Conservation (phyloP, 2,113 vertebrate genomes). For the Mesembrinibis cayennensis region DNA sequence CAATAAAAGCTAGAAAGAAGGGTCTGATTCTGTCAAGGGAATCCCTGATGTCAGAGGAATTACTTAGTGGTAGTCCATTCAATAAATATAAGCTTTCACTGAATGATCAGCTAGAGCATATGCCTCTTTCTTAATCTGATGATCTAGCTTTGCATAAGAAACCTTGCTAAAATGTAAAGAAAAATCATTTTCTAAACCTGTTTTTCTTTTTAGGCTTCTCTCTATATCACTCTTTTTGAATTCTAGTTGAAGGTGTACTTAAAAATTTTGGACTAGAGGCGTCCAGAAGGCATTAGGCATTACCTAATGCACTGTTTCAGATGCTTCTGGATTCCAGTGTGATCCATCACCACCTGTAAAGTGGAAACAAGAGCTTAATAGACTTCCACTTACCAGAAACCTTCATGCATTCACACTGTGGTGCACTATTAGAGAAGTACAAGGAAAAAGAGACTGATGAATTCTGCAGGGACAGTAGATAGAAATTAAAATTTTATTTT, state of each 20-base stretch:
- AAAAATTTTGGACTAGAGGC: neutral
- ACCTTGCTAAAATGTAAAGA: neutral
- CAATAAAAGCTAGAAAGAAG: neutral
- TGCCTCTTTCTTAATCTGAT: neutral
- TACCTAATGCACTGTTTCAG: neutral
- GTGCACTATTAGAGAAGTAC: neutral
- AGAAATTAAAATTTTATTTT: neutral
- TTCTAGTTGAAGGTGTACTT: neutral
- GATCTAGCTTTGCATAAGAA: neutral
- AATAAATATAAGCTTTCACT: neutral
- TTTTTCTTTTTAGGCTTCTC: neutral
- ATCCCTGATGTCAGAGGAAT: neutral
- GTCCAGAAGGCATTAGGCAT: no score
- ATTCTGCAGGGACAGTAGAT: neutral
- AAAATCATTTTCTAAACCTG: neutral
- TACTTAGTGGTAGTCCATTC: neutral
- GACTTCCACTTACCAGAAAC: neutral
- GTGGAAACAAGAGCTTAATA: neutral
- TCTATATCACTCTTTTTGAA: neutral
- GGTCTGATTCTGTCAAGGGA: neutral
- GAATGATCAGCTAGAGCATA: neutral
- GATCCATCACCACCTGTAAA: neutral
- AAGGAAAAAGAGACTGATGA: neutral
- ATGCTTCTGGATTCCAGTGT: neutral
- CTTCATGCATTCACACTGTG: neutral